phyloP scores from a whole-genome alignment of 92 coral and sea anemone genomes.

The Heteractis magnifica region DNA sequence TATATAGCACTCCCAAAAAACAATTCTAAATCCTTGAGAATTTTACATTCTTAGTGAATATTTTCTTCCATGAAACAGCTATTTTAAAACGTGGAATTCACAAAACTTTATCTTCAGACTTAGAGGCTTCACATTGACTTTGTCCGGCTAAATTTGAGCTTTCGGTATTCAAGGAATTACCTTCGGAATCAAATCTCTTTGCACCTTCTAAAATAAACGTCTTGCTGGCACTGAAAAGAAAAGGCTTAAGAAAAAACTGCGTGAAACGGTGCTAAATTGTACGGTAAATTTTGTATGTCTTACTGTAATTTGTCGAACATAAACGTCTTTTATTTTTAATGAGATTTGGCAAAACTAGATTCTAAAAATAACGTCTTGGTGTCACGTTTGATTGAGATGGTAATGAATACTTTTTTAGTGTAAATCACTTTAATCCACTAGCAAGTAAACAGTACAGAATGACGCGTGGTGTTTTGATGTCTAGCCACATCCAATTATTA shows the following conservation, averaged over 20 bases:
- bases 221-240: background rate
- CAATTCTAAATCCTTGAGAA: background rate
- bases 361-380: conserved; percentile 54
- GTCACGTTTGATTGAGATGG: conserved; percentile 25
- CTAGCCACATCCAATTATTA: background rate
- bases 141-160: conserved; percentile 26
- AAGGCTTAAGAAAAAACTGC: background rate
- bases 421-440: conserved; percentile 18
- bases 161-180: conserved; percentile 39
- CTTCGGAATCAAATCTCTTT: conserved; percentile 9
- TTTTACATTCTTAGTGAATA: conserved; percentile 18
- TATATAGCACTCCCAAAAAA: background rate
- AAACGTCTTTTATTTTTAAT: conserved; percentile 76
- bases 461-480: background rate
- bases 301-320: conserved; percentile 26
- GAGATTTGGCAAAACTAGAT: conserved; percentile 50
- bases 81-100: conserved; percentile 28
- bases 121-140: conserved; percentile 26
- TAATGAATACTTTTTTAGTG: conserved; percentile 5
- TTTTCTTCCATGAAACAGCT: conserved; percentile 9
- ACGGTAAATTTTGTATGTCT: background rate
- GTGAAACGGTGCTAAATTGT: background rate
- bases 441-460: background rate
- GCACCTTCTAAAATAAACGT: background rate
- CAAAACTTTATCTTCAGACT: conserved; percentile 18